phyloP scores from a whole-genome alignment of 1,140 invertebrate genomes.

The Ceratoteleas bidentatus region DNA sequence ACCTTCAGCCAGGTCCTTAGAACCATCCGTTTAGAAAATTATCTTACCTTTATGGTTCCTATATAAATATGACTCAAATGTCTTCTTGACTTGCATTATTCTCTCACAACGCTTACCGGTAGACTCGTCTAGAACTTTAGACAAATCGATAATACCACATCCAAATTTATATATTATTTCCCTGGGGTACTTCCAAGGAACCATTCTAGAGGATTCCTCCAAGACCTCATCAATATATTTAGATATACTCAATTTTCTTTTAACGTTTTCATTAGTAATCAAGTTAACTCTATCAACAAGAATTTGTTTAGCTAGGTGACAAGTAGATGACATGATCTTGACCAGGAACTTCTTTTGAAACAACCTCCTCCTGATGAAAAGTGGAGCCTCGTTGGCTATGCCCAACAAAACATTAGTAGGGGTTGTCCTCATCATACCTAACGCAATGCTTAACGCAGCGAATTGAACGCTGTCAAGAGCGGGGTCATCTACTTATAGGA shows the following conservation, averaged over 20 bases:
- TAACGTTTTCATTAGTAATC: too few species aligned
- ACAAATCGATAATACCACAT: not conserved
- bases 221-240: not conserved
- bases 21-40: slow-evolving; percentile 9
- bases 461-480: not conserved
- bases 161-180: not conserved
- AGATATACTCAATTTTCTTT: not conserved
- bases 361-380: not conserved
- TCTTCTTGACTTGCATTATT: not conserved
- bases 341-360: not conserved
- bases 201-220: too few species aligned
- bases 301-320: not conserved
- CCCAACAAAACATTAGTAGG: not conserved
- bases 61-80: not conserved
- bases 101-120: not conserved
- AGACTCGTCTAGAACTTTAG: not conserved
- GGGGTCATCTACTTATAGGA: too few species aligned
- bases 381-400: not conserved
- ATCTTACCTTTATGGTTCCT: not conserved
- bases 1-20: not conserved
- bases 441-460: not conserved
- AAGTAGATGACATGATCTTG: not conserved
- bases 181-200: too few species aligned
- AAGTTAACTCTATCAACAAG: not conserved
- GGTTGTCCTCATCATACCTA: not conserved